Conservation (phyloP, 2,797 vertebrate species). For the Psittacula derbiana region DNA sequence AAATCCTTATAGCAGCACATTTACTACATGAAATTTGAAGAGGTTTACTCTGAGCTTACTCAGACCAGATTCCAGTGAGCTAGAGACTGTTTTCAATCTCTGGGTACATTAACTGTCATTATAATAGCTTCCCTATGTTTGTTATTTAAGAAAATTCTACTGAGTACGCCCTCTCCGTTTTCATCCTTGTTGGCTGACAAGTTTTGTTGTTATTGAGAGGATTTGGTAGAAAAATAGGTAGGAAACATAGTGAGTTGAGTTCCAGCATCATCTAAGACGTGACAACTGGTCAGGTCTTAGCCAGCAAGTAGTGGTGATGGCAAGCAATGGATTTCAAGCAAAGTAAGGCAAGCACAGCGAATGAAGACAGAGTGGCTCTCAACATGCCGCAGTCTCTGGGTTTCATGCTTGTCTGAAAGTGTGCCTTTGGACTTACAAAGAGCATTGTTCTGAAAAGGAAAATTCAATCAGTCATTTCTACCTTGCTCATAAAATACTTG, state of each 20-base stretch:
- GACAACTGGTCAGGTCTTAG: background rate
- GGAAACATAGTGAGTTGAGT: background rate
- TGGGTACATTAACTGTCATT: background rate
- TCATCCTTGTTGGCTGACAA: background rate
- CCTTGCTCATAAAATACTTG: background rate
- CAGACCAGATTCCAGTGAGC: background rate
- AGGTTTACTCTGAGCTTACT: background rate
- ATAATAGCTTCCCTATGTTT: background rate
- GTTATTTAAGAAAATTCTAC: background rate
- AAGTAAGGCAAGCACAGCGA: background rate
- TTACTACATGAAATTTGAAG: background rate
- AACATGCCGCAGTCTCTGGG: background rate
- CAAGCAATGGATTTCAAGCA: background rate
- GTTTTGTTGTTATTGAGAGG: background rate
- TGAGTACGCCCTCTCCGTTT: background rate
- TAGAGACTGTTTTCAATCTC: background rate
- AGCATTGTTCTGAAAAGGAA: background rate
- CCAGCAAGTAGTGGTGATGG: background rate
- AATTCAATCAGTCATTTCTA: background rate
- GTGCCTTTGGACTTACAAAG: background rate
- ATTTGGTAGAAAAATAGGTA: background rate
- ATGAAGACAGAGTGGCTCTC: background rate
- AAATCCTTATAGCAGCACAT: background rate
- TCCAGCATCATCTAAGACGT: background rate
- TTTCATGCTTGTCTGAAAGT: background rate